Percentiles rank a stretch among this genome's conserved stretches.
Conservation (phyloP, 2,113 vertebrate species). For the Crotalus horridus region DNA sequence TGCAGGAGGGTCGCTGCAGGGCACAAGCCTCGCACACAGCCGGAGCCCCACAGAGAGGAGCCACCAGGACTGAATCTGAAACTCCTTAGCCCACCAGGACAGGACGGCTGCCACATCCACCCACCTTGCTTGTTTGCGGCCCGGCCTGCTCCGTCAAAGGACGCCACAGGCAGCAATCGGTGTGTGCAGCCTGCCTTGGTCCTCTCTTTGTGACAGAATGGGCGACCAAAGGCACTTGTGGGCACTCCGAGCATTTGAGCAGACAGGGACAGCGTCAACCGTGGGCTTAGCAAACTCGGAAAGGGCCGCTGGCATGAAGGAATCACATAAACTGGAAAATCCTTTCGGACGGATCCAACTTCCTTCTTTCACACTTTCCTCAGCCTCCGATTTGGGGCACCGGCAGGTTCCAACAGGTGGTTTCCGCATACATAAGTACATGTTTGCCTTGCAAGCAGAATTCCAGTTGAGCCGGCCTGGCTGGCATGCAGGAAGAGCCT, state of each 20-base stretch:
- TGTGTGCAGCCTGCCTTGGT: neutral
- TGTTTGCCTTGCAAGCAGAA: neutral
- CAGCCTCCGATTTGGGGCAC: neutral
- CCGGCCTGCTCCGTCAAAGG: neutral
- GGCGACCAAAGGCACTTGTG: neutral
- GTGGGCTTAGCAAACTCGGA: neutral
- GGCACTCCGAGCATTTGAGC: neutral
- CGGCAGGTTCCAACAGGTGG: neutral
- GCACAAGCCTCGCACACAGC: too few relatives aligned
- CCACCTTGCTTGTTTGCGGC: neutral
- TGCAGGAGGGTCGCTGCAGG: too few relatives aligned
- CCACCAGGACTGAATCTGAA: neutral
- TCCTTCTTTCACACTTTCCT: neutral
- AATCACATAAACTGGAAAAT: neutral
- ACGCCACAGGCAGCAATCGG: neutral
- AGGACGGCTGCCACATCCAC: too few relatives aligned
- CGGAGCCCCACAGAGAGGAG: too few relatives aligned
- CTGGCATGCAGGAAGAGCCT: neutral
- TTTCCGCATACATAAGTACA: neutral
- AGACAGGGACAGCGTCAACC: neutral
- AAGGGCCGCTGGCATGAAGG: neutral
- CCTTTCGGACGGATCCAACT: neutral
- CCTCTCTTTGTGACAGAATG: neutral
- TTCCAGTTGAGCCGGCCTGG: neutral
- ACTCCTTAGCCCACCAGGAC: conserved; percentile 21